Evolutionary conservation across 1,140 invertebrate species (phyloP).

Genomic region (Drosophila pachea): DNA sequence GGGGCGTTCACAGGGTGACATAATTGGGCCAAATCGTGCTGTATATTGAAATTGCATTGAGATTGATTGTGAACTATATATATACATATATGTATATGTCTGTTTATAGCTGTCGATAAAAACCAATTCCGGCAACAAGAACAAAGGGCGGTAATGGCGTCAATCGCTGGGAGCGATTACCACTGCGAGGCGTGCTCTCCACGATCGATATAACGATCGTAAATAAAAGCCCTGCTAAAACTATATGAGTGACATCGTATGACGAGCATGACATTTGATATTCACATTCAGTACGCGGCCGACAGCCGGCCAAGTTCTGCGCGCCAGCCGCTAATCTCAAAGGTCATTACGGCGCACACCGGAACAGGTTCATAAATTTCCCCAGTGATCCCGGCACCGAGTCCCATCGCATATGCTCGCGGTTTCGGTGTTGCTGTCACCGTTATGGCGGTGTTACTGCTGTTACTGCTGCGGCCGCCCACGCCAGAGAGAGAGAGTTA

Average conservation of each 20-base stretch:
- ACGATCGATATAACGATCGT: slow-evolving; percentile 15
- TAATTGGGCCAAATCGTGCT: slow-evolving; percentile 35
- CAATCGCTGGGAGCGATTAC: background rate
- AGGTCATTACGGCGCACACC: slow-evolving; percentile 58
- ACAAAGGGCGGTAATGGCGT: slow-evolving; percentile 12
- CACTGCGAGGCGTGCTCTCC: background rate
- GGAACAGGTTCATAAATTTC: slow-evolving; percentile 76
- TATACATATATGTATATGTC: slow-evolving; percentile 49
- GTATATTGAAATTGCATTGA: slow-evolving; percentile 64
- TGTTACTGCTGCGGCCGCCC: slow-evolving; percentile 11
- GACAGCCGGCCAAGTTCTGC: slow-evolving; percentile 22
- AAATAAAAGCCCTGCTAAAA: slow-evolving; percentile 17
- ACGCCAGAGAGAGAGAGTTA: slow-evolving; percentile 32
- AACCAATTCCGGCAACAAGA: background rate
- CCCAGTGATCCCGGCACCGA: slow-evolving; percentile 39
- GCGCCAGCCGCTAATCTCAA: slow-evolving; percentile 52
- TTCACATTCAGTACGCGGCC: background rate
- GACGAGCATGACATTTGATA: slow-evolving; percentile 18
- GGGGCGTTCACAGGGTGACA: slow-evolving; percentile 41
- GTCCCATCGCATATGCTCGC: slow-evolving; percentile 39
- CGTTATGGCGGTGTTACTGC: background rate
- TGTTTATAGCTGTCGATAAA: slow-evolving; percentile 39
- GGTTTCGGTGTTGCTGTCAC: too few species aligned
- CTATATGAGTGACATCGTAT: slow-evolving; percentile 8
- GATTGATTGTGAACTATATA: slow-evolving; percentile 45